Percentiles rank a stretch among this genome's conserved stretches.
Evolutionary conservation across 1,140 invertebrate genomes (phyloP).

Genomic region (Macrosteles quadrilineatus): DNA sequence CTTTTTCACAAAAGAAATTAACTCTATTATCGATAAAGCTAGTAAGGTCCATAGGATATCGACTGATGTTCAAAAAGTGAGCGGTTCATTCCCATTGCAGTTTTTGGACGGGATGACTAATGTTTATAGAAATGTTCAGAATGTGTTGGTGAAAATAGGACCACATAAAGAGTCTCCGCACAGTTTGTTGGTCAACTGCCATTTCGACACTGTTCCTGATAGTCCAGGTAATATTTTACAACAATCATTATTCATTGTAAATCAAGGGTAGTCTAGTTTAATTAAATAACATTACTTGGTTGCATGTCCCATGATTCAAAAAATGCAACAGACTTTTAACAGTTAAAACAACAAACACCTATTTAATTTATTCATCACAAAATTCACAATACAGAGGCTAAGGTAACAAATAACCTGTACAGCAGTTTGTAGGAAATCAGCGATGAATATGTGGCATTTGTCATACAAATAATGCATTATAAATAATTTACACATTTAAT

Average conservation of each 20-base stretch:
- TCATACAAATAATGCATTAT: too few species aligned
- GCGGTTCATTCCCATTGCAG: conserved; percentile 75
- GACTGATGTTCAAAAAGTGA: conserved; percentile 66
- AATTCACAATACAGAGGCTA: too few species aligned
- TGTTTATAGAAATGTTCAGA: conserved; percentile 71
- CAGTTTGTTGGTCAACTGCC: conserved; percentile 89
- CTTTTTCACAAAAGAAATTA: conserved; percentile 54
- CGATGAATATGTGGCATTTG: too few species aligned
- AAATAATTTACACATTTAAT: too few species aligned
- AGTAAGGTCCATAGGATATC: conserved; percentile 51
- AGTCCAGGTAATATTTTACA: conserved; percentile 75
- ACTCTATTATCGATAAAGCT: conserved; percentile 51
- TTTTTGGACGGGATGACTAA: conserved; percentile 83
- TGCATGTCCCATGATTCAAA: too few species aligned
- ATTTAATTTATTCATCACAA: too few species aligned
- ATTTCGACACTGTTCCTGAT: conserved; percentile 87
- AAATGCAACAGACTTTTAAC: too few species aligned
- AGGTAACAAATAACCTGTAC: too few species aligned
- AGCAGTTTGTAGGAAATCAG: too few species aligned
- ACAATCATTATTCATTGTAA: not conserved
- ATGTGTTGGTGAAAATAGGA: conserved; percentile 78
- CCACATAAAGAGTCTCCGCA: conserved; percentile 57
- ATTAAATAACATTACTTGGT: too few species aligned
- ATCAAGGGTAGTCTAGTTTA: too few species aligned
- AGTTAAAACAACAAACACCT: too few species aligned